Percentiles rank a stretch among this genome's conserved stretches.
Conservation (phyloP, 2,113 vertebrate genomes). For the Hydrochoerus hydrochaeris region DNA sequence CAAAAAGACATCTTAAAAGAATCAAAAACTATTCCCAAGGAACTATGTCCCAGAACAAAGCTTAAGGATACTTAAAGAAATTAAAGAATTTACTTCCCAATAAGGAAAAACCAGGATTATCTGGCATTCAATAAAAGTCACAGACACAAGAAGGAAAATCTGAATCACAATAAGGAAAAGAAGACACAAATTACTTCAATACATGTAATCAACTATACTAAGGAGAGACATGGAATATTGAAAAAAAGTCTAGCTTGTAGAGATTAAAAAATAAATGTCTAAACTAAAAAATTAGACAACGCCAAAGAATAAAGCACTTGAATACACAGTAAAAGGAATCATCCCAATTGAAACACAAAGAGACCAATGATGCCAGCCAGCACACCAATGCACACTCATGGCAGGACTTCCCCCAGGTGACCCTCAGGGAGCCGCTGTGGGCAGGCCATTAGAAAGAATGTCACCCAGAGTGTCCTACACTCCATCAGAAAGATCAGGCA, state of each 20-base stretch:
- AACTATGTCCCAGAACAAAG: neutral
- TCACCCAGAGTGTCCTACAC: constrained; percentile 93
- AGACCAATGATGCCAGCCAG: constrained; percentile 86
- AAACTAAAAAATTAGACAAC: neutral
- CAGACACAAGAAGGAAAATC: neutral
- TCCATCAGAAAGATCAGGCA: constrained; percentile 92
- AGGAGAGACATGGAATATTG: neutral
- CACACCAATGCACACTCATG: constrained; percentile 92
- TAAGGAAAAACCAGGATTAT: neutral
- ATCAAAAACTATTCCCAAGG: neutral
- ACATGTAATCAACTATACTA: neutral
- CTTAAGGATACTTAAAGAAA: neutral
- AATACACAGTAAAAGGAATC: neutral
- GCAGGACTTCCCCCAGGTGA: constrained; percentile 93
- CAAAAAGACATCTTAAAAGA: neutral
- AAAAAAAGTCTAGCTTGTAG: neutral
- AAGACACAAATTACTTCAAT: constrained; percentile 1
- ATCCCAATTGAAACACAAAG: neutral
- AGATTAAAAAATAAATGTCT: neutral
- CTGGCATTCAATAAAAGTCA: neutral
- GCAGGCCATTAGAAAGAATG: constrained; percentile 94
- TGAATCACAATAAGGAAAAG: neutral
- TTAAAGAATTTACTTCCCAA: neutral
- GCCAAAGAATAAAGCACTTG: neutral
- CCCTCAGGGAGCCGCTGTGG: constrained; percentile 90